These are phyloP conservation scores for Lepidothrix coronata DNA, from an alignment of 2,113 vertebrate species.

Conservation along the genomic window DNA sequence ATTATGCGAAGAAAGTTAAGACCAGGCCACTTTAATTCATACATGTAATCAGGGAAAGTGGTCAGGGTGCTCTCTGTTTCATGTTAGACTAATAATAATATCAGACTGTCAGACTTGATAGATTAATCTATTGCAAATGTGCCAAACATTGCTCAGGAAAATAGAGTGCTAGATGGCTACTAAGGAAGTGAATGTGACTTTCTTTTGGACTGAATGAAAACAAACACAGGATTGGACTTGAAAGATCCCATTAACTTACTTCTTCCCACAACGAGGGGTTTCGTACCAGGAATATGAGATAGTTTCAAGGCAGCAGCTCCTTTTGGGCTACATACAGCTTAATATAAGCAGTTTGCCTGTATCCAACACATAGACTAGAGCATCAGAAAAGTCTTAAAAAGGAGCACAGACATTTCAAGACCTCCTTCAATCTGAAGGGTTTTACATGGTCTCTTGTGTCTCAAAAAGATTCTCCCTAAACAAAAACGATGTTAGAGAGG, in stretches of 20 bases:
- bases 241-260: not conserved
- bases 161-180: not conserved
- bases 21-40: not conserved
- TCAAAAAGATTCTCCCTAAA: not conserved
- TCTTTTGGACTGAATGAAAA: not conserved
- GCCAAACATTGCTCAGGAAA: not conserved
- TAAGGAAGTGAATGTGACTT: not conserved
- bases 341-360: not conserved
- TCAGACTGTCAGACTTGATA: not conserved
- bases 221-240: not conserved
- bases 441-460: not conserved
- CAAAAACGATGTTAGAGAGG: not conserved
- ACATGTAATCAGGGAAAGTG: not conserved
- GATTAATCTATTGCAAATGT: not conserved
- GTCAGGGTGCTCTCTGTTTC: not conserved
- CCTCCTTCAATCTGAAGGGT: not conserved
- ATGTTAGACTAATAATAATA: not conserved
- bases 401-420: not conserved
- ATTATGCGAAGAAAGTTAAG: not conserved
- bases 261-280: not conserved
- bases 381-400: not conserved
- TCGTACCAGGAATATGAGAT: not conserved
- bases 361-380: not conserved
- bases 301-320: not conserved
- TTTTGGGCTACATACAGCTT: not conserved